These are phyloP conservation scores for Aptenodytes forsteri DNA, from an alignment of 2,113 vertebrate genomes.

Conservation along the genomic window DNA sequence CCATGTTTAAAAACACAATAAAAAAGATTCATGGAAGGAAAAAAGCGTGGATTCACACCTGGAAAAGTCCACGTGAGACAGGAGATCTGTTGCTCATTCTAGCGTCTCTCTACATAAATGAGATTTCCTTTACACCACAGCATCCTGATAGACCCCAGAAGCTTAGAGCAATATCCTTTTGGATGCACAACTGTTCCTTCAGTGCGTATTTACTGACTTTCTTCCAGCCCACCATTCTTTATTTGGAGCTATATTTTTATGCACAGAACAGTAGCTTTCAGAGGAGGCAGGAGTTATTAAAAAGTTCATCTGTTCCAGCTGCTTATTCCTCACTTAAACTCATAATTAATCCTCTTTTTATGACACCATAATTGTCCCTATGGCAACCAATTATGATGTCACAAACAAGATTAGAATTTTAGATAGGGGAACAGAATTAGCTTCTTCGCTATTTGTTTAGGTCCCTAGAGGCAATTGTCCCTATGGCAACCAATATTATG, in stretches of 20 bases:
- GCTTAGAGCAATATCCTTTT: neutral
- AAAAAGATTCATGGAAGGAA: neutral
- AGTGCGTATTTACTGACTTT: neutral
- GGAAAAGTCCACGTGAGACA: neutral
- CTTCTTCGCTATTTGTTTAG: neutral
- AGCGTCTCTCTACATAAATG: neutral
- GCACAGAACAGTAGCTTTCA: conserved; percentile 17
- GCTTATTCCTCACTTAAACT: conserved; percentile 56
- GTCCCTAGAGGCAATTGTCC: conserved; percentile 12
- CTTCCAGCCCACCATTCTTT: neutral
- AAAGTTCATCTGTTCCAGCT: conserved; percentile 65
- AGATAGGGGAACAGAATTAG: conserved; percentile 44
- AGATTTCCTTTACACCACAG: neutral
- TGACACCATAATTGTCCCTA: conserved; percentile 57
- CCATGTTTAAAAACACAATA: neutral
- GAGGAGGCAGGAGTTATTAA: conserved; percentile 11
- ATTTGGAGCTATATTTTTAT: conserved; percentile 36
- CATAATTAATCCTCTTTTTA: conserved; percentile 51
- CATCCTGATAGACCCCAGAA: neutral
- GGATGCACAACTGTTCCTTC: neutral
- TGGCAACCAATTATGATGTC: conserved; percentile 59
- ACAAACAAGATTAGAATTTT: conserved; percentile 56
- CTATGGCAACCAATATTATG: conserved; percentile 61
- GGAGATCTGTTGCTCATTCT: neutral
- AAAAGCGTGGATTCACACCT: neutral